Evolutionary conservation across 2,888 invertebrate genomes (phyloP), one percentile per base, ranked within the genome.

Genomic region (Cryptus viduatorius): DNA sequence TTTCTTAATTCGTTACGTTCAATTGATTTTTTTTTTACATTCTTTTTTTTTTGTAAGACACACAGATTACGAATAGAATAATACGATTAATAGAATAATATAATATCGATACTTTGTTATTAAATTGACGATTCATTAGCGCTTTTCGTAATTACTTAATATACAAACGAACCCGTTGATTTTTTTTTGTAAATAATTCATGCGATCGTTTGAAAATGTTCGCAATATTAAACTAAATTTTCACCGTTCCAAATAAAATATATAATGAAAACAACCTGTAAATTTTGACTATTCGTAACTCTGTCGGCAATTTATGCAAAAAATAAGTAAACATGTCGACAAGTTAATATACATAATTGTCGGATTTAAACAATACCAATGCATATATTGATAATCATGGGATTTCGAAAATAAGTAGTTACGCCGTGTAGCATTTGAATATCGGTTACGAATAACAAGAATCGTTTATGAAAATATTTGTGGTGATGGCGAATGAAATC

Each of bases 401-500:
- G 44, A 72, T 24, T 46, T 59, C 12, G 24, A 72, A 44, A 72
- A 44, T 59, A 24, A 72, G 44, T 59, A 59, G 59, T 44, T 7
- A 24, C 24, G 72, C 44, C 24, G 16, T 37, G 24, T 29, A 68
- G 37, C 42, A 19, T 19, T 65, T 37, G 42, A 42, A 44, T 65
- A 59, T 12, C 44, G 61, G 29, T 61, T 44, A 31, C 44, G 56
- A 59, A 61, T 73, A 73, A 73, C 61, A 73, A 31, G 37, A 59
- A 61, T 61, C 73, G 73, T 61, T 73, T 73, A 61, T 46, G 64
- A 71, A 76, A 79, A 86, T 87, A 87, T 89, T 90, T 90, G 89
- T 91, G 90, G 89, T 89, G 91, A 90, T 90, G 88, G 87, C 82
- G 29, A 46, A 83, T 85, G 88, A 76, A 83, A 79, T 85, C 46